Evolutionary conservation across 2,113 vertebrate species (phyloP).

Genomic region (Cettia cetti): DNA sequence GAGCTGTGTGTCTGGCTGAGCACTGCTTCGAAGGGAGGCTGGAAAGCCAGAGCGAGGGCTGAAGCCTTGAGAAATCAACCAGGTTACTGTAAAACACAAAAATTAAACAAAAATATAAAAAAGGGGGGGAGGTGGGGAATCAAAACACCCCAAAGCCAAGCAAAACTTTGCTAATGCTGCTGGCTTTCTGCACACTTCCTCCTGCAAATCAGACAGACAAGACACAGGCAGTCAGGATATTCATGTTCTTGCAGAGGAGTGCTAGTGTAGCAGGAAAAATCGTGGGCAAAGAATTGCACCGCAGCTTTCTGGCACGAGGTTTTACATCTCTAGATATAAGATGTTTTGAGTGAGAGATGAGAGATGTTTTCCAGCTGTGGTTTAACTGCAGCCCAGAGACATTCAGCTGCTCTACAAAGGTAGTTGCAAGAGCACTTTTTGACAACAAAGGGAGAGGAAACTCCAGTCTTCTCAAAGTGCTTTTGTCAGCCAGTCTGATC

Average conservation of each 20-base stretch:
- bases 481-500: not conserved
- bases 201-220: not conserved
- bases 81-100: not conserved
- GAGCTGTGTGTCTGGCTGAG: not conserved
- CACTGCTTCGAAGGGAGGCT: not conserved
- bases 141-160: not conserved
- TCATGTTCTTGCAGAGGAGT: not conserved
- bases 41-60: not conserved
- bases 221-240: not conserved
- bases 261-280: not conserved
- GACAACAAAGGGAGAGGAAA: slow-evolving; percentile 33
- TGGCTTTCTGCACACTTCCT: not conserved
- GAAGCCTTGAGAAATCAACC: not conserved
- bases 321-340: not conserved
- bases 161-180: not conserved
- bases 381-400: slow-evolving; percentile 4
- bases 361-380: slow-evolving; percentile 42
- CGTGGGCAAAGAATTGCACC: not conserved
- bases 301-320: not conserved
- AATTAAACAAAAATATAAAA: too few relatives aligned
- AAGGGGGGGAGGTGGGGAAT: fast-evolving
- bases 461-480: not conserved
- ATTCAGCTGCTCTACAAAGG: not conserved
- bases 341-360: not conserved
- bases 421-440: not conserved